Percentiles rank a stretch among this genome's conserved stretches.
Evolutionary conservation across 2,113 vertebrate genomes (phyloP).

Genomic region (Falco punctatus): DNA sequence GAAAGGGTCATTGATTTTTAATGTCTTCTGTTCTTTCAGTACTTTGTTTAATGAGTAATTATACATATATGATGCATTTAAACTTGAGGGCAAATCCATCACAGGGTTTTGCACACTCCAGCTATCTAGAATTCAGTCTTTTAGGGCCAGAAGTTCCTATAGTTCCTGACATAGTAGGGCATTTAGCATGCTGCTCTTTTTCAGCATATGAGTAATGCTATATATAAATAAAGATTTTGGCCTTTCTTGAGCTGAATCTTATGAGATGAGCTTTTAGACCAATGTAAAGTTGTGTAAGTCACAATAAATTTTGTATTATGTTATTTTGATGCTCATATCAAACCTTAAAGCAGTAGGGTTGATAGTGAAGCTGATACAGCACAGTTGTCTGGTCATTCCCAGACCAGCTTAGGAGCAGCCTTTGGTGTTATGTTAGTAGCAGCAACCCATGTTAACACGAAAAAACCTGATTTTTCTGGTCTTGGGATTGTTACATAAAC

Average conservation of each 20-base stretch:
- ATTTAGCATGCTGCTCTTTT: neutral
- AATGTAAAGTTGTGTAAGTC: neutral
- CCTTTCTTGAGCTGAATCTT: neutral
- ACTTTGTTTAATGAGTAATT: neutral
- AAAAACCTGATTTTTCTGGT: neutral
- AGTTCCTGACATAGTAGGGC: neutral
- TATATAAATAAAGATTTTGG: neutral
- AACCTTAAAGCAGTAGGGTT: neutral
- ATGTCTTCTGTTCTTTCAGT: constrained; percentile 13
- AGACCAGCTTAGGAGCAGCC: neutral
- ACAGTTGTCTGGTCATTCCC: neutral
- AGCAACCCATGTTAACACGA: neutral
- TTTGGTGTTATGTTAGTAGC: neutral
- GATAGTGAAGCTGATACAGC: neutral
- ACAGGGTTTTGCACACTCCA: neutral
- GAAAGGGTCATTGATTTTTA: constrained; percentile 39
- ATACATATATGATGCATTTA: neutral
- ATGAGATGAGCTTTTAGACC: neutral
- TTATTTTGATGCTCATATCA: neutral
- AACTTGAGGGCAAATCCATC: neutral
- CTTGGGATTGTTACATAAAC: neutral
- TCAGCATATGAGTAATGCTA: neutral
- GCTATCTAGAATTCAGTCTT: neutral
- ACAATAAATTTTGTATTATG: neutral
- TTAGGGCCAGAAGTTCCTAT: neutral